Percentiles rank a stretch among this genome's conserved stretches.
Conservation (phyloP, 2,888 invertebrate genomes). For the Laothoe populi region DNA sequence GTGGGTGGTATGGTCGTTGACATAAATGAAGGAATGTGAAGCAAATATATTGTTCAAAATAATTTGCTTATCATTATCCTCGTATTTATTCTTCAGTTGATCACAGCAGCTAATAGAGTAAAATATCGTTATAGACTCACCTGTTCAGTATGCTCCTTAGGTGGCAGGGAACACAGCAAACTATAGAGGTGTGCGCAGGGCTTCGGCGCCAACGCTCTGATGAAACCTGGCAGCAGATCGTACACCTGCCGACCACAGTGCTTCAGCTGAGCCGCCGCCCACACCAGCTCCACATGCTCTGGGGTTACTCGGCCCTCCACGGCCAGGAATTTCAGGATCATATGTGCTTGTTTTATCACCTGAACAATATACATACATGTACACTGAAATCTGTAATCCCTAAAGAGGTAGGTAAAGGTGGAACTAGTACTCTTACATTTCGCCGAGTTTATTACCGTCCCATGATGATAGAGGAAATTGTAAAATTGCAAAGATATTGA, state of each 20-base stretch:
- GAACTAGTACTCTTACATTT: too few relatives aligned
- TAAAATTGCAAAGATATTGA: too few relatives aligned
- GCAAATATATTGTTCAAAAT: too few relatives aligned
- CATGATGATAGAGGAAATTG: too few relatives aligned
- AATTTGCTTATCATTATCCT: neutral
- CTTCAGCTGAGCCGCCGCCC: slow-evolving; percentile 97
- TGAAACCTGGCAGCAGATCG: slow-evolving; percentile 94
- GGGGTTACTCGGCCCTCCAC: slow-evolving; percentile 95
- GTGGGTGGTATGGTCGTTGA: too few relatives aligned
- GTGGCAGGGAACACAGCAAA: slow-evolving; percentile 93
- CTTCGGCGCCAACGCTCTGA: slow-evolving; percentile 94
- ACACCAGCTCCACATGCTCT: slow-evolving; percentile 96
- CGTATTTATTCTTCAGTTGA: neutral
- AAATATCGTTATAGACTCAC: slow-evolving; percentile 59
- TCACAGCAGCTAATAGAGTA: neutral
- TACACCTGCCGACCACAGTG: slow-evolving; percentile 97
- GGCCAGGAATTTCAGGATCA: slow-evolving; percentile 95
- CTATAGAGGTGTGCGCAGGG: slow-evolving; percentile 95
- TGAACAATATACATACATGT: slow-evolving; percentile 55
- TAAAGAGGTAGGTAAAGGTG: too few relatives aligned
- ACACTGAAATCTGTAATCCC: too few relatives aligned
- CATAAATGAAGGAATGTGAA: too few relatives aligned
- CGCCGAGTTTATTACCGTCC: too few relatives aligned
- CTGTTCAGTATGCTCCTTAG: slow-evolving; percentile 96
- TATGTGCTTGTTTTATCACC: slow-evolving; percentile 97